Percentiles rank a stretch among this genome's conserved stretches.
These are phyloP conservation scores for Trachelus stipa DNA, from an alignment of 2,888 invertebrate genomes.

Conservation along the genomic window DNA sequence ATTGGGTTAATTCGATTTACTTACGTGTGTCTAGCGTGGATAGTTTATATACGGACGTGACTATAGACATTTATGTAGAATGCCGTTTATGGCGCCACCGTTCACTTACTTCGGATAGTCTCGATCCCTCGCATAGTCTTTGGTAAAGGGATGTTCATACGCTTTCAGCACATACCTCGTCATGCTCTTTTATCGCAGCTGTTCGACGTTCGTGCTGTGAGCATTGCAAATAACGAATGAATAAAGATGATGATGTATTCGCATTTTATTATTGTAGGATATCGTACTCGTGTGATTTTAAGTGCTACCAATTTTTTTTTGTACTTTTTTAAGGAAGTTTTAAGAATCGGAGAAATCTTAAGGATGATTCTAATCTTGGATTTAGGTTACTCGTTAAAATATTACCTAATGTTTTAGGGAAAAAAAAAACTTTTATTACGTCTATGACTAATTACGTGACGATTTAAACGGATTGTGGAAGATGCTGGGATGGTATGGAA, in stretches of 20 bases:
- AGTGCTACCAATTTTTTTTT: background rate
- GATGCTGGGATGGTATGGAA: background rate
- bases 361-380: background rate
- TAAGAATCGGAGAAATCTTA: background rate
- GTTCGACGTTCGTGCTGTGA: slow-evolving; percentile 1
- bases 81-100: slow-evolving; percentile 5
- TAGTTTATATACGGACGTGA: background rate
- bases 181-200: slow-evolving; percentile 54
- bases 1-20: background rate
- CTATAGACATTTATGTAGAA: background rate
- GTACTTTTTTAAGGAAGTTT: background rate
- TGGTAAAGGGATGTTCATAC: slow-evolving; percentile 39
- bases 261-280: background rate
- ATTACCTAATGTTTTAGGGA: background rate
- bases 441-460: background rate
- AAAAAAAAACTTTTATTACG: background rate
- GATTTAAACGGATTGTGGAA: background rate
- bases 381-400: background rate
- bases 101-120: slow-evolving; percentile 16
- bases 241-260: background rate
- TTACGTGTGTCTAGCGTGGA: background rate
- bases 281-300: background rate
- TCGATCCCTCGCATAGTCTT: slow-evolving; percentile 16
- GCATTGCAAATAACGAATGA: slow-evolving; percentile 2
- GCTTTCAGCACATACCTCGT: slow-evolving; percentile 63